These are phyloP conservation scores for Coreius guichenoti DNA, from an alignment of 2,797 vertebrate genomes.

Conservation along the genomic window DNA sequence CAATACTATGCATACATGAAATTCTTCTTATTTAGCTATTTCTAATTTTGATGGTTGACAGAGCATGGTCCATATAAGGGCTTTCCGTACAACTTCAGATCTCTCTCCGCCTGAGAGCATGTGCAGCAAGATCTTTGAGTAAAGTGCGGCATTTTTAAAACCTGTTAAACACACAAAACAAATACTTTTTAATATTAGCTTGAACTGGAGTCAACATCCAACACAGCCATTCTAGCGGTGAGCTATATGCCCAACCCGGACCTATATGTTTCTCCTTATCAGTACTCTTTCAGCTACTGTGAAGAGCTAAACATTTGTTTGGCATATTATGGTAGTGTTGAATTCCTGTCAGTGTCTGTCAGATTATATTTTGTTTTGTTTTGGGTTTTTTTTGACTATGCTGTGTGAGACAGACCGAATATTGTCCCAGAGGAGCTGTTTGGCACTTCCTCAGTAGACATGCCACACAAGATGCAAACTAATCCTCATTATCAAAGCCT, in stretches of 20 bases:
- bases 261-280: not conserved
- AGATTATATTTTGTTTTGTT: slow-evolving; percentile 17
- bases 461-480: slow-evolving; percentile 41
- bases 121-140: not conserved
- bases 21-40: not conserved
- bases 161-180: not conserved
- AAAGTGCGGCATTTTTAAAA: not conserved
- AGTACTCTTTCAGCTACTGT: not conserved
- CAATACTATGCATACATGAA: not conserved
- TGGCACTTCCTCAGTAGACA: slow-evolving; percentile 26
- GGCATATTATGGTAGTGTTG: slow-evolving; percentile 22
- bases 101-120: not conserved
- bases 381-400: not conserved
- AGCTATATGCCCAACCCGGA: not conserved
- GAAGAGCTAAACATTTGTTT: slow-evolving; percentile 21
- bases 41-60: not conserved
- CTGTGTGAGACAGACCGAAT: slow-evolving; percentile 31
- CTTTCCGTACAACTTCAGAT: not conserved
- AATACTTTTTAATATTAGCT: no score
- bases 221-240: not conserved
- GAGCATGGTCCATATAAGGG: not conserved
- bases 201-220: not conserved
- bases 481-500: slow-evolving; percentile 50
- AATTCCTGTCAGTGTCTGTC: slow-evolving; percentile 36
- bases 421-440: slow-evolving; percentile 46